These are phyloP conservation scores for Patiria pectinifera DNA, from an alignment of 53 echinoderm and acorn worm species.

Conservation along the genomic window DNA sequence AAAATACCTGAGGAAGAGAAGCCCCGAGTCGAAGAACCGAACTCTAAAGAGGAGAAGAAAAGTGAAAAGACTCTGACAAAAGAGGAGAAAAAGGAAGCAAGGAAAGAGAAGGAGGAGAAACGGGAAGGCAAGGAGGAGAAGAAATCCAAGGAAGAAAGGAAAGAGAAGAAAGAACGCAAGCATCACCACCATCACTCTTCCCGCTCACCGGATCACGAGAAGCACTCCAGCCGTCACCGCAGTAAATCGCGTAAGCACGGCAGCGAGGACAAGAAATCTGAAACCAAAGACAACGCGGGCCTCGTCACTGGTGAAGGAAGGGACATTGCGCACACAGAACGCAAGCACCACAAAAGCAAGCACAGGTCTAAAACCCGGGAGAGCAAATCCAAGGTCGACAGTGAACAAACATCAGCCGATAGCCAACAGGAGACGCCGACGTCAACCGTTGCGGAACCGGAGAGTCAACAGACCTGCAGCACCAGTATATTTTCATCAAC, in stretches of 20 bases:
- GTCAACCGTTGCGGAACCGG: conserved; percentile 30
- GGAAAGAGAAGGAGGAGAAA: conserved; percentile 65
- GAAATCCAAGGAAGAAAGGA: conserved; percentile 62
- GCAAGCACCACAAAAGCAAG: conserved; percentile 66
- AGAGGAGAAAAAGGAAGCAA: conserved; percentile 67
- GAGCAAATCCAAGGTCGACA: conserved; percentile 39
- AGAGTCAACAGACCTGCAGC: conserved; percentile 8
- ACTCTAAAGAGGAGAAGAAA: conserved; percentile 29
- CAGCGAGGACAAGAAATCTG: conserved; percentile 58
- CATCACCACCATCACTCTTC: conserved; percentile 67
- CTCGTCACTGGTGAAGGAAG: conserved; percentile 34
- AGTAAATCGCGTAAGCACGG: conserved; percentile 63
- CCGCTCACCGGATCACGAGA: conserved; percentile 63
- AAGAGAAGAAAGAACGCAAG: conserved; percentile 59
- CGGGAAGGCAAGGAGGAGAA: conserved; percentile 56
- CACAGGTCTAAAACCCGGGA: conserved; percentile 59
- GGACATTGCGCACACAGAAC: conserved; percentile 55
- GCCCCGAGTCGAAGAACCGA: conserved; percentile 32
- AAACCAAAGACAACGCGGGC: conserved; percentile 53
- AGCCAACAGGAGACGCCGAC: conserved; percentile 29
- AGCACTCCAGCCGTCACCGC: conserved; percentile 57
- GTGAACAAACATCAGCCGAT: conserved; percentile 24
- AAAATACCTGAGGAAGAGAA: conserved; percentile 54
- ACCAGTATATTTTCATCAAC: conserved; percentile 27
- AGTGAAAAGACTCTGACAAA: conserved; percentile 63